These are phyloP conservation scores for Chelonoidis abingdonii DNA, from an alignment of 2,113 vertebrate species.

Conservation along the genomic window DNA sequence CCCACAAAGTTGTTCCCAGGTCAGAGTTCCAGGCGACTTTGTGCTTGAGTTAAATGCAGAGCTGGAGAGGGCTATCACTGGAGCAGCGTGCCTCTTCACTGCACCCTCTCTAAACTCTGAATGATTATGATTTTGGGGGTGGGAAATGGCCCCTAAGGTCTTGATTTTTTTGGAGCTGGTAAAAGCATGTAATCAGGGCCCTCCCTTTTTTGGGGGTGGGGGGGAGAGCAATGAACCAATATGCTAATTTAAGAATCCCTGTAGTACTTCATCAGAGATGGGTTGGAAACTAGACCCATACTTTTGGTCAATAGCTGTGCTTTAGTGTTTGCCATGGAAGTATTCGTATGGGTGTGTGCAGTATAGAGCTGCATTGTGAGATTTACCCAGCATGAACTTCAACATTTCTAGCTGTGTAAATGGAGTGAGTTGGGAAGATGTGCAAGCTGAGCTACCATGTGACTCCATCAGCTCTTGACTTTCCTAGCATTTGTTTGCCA, in stretches of 20 bases:
- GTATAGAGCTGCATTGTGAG: slow-evolving; percentile 47
- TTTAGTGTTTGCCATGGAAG: slow-evolving; percentile 26
- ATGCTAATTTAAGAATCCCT: background rate
- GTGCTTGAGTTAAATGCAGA: background rate
- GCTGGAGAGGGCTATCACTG: background rate
- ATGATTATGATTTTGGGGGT: background rate
- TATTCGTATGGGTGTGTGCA: slow-evolving; percentile 39
- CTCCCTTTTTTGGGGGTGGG: background rate
- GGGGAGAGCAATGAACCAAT: background rate
- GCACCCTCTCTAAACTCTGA: background rate
- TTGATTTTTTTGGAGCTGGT: background rate
- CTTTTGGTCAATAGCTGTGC: background rate
- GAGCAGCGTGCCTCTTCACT: background rate
- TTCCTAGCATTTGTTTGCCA: slow-evolving; percentile 32
- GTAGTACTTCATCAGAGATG: background rate
- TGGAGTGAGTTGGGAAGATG: slow-evolving; percentile 55
- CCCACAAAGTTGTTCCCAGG: background rate
- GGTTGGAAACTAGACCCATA: background rate
- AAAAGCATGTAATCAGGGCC: background rate
- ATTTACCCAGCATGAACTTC: slow-evolving; percentile 55
- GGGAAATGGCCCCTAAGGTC: background rate
- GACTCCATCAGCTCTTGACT: slow-evolving; percentile 34
- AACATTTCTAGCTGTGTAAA: slow-evolving; percentile 48
- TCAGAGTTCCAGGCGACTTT: background rate
- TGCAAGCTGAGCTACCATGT: slow-evolving; percentile 30